Base-by-base conservation (phyloP, 92 coral and sea anemone species). In the Bergia puertoricense region DNA sequence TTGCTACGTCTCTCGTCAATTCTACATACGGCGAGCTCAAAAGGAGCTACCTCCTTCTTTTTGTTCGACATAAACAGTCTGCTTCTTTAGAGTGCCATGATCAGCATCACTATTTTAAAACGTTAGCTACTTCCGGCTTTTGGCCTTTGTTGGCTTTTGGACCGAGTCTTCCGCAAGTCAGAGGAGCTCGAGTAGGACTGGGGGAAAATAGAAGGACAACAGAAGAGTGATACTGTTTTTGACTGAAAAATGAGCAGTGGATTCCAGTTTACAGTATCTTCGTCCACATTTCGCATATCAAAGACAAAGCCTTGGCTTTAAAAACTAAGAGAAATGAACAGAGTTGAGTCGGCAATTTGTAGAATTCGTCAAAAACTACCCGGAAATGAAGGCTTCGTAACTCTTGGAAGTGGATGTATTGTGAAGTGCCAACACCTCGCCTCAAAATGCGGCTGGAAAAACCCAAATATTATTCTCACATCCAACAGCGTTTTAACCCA, bases 401-500 rank as follows among this genome's bases (percentile, higher is more conserved):
- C 94, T 79, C 91, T 88, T 30, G 98, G 98, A 77, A 85, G 94
- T 46, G 98, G 98, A 13, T 95, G 94, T 77, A 94, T 95, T 30
- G 94, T 93, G 8, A 89, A 77, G 45, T 85, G 90, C 88, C 93
- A 95, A 38, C 79, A 59, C 65, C 90, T 93, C 11, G 81, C 94
- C 8, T 40, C 94, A 23, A 89, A 91, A 81, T 93, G 91, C 81
- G 98, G 96, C 48, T 95, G 98, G 98, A 95, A 92, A 90, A 91
- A 94, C 56, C 92, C 93, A 68, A 86, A 91, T 90, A 81, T 92
- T 69, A 89, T 95, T 39, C 86, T 93, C 8, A 93, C 98, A 72
- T 92, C 98, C 40, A 91, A 86, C 22, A 89, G 86, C 78, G 98
- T 95, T 40, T 73, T 95, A 67, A 81, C 88, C 57, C 90, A 88